Base-by-base conservation (phyloP, 2,113 vertebrate species). In the Phainopepla nitens region DNA sequence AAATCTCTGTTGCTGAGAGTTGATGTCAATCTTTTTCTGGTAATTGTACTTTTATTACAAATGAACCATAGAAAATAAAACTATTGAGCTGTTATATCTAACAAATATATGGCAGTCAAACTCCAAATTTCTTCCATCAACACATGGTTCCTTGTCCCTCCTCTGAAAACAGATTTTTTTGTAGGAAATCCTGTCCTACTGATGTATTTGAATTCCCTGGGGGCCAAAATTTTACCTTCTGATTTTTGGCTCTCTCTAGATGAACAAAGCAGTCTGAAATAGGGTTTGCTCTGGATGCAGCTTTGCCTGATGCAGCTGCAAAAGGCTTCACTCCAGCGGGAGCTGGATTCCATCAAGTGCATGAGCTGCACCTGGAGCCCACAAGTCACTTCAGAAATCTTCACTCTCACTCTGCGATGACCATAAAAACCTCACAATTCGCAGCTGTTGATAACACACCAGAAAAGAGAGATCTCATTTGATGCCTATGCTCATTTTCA, bases 271-370 rank as follows among this genome's bases (percentile, higher is more conserved):
- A 44, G 7, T 60, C 17, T 56, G 14, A 69, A 47, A 23, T 3
- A 45, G 23, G 4, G 21, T 83, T 90, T 91, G 13, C 15, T 41
- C 36, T 69, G 72, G 36, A 15, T 62, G 45, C 35, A 71, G 25
- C 28, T 78, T 78, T 45, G 12, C 20, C 47, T 49, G 24, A 70
- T 50, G 16, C 11, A 82, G 25, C 39, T 85, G 19, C 20, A 42
- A 9, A 54, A 70, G 10, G 3, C n/a, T 51, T 54, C 13, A 25
- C 13, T 77, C 11, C 27, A 51, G 8, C 0, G 1, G 49, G 33
- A 77, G 9, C 39, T 36, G 66, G 31, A n/a, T 29, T 21, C 13
- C 12, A n/a, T 25, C 13, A 17, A 28, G 24, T 15, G 6, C 3
- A 2, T 31, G 5, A 65, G 29, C 29, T 10, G 7, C 62, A 88